Evolutionary conservation across 2,797 vertebrate genomes (phyloP).

Genomic region (Enteromius trimaculatus): DNA sequence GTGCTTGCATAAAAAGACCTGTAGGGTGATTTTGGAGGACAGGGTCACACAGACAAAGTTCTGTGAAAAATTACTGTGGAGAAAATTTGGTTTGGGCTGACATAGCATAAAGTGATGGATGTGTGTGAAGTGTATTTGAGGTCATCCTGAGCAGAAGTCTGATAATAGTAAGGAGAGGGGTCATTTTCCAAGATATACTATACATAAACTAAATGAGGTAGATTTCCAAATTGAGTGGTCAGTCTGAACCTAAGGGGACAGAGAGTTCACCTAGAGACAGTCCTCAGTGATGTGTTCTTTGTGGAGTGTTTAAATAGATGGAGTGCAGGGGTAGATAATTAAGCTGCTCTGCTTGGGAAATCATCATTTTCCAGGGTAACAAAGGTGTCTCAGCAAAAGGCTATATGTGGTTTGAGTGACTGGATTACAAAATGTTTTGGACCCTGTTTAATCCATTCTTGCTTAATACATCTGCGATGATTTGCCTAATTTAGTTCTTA

Average conservation of each 20-base stretch:
- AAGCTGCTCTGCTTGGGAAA: slow-evolving; percentile 3
- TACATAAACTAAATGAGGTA: background rate
- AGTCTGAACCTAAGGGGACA: background rate
- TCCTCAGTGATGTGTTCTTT: background rate
- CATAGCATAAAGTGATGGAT: background rate
- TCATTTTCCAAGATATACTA: background rate
- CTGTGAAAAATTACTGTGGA: background rate
- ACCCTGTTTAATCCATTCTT: background rate
- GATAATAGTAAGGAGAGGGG: background rate
- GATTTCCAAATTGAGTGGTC: background rate
- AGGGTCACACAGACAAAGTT: too few species aligned
- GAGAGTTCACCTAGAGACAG: background rate
- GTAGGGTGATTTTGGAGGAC: too few species aligned
- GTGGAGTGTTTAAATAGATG: background rate
- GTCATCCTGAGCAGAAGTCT: background rate
- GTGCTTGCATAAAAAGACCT: too few species aligned
- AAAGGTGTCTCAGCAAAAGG: background rate
- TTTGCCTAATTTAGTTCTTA: too few species aligned
- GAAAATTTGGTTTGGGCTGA: background rate
- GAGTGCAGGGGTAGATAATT: background rate
- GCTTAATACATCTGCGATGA: too few species aligned
- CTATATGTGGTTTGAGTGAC: background rate
- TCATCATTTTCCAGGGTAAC: background rate
- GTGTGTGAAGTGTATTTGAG: too few species aligned
- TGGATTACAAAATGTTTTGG: background rate